Percentiles rank a stretch among this genome's conserved stretches.
Conservation (phyloP, 1,140 invertebrate genomes). For the Drosophila parabipectinata region DNA sequence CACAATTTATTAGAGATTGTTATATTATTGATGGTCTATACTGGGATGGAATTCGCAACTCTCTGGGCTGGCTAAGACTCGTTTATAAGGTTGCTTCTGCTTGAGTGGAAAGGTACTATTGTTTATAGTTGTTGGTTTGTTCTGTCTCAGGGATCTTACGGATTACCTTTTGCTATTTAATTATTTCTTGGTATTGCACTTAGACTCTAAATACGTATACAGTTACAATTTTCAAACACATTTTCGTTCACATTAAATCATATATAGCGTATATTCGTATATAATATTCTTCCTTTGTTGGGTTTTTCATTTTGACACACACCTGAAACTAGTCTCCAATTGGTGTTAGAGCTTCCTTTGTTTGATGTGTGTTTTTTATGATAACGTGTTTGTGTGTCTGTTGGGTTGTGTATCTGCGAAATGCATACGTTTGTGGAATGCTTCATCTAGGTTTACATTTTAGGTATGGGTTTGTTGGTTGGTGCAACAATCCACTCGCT, state of each 20-base stretch:
- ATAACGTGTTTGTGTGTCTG: constrained; percentile 11
- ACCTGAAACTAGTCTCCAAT: constrained; percentile 42
- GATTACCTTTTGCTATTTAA: constrained; percentile 49
- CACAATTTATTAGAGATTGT: constrained; percentile 61
- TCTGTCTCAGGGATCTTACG: constrained; percentile 51
- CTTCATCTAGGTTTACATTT: constrained; percentile 18
- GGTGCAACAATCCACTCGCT: constrained; percentile 61
- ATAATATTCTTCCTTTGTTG: constrained; percentile 22
- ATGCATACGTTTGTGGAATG: constrained; percentile 40
- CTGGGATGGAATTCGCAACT: constrained; percentile 34
- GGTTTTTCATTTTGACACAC: constrained; percentile 25
- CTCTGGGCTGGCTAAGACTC: constrained; percentile 16
- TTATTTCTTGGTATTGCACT: constrained; percentile 72
- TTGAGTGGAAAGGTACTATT: constrained; percentile 75
- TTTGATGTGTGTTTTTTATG: constrained; percentile 1
- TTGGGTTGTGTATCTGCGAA: constrained; percentile 20
- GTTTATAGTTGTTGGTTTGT: constrained; percentile 58
- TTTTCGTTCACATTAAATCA: constrained; percentile 52
- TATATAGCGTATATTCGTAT: constrained; percentile 37
- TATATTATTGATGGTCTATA: constrained; percentile 27
- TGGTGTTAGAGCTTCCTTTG: constrained; percentile 18
- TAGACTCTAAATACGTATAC: constrained; percentile 80
- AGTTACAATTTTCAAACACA: constrained; percentile 67
- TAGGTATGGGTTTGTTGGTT: constrained; percentile 20
- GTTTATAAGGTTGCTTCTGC: constrained; percentile 35